Percentiles rank a stretch among this genome's conserved stretches.
Conservation (phyloP, 2,888 invertebrate species). For the Drosophila pseudotalamancana region DNA sequence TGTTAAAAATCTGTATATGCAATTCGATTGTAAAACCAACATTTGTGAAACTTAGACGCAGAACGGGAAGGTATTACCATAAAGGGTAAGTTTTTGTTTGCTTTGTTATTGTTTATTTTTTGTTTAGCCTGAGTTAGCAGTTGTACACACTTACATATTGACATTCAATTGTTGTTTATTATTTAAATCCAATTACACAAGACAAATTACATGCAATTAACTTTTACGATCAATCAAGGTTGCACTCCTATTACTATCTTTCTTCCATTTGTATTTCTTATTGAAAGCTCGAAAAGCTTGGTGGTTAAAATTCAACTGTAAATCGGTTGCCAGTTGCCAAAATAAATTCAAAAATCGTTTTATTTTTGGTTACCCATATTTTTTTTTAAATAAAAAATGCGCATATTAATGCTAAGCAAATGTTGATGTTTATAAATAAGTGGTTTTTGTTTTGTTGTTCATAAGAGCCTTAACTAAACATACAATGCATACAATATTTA, state of each 20-base stretch:
- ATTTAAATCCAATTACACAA: constrained; percentile 20
- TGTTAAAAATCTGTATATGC: not conserved
- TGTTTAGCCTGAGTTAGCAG: not conserved
- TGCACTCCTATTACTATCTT: not conserved
- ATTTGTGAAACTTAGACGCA: not conserved
- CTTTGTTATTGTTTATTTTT: not conserved
- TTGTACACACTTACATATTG: not conserved
- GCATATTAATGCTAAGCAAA: constrained; percentile 64
- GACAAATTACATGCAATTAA: not conserved
- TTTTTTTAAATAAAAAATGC: constrained; percentile 33
- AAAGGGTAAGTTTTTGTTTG: constrained; percentile 10
- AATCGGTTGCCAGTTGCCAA: not conserved
- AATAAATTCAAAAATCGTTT: not conserved
- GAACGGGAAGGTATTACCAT: not conserved
- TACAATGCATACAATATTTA: constrained; percentile 37
- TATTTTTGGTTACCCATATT: constrained; percentile 6
- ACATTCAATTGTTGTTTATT: constrained; percentile 10
- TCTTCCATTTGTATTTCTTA: not conserved
- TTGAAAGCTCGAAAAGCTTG: constrained; percentile 1
- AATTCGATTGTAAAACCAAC: not conserved
- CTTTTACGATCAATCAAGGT: constrained; percentile 1
- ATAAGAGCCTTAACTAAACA: constrained; percentile 43
- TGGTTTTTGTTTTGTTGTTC: constrained; percentile 38
- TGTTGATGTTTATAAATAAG: constrained; percentile 69
- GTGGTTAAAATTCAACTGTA: not conserved